These are phyloP conservation scores for Spodoptera exigua DNA, from an alignment of 2,888 invertebrate genomes.

Conservation along the genomic window DNA sequence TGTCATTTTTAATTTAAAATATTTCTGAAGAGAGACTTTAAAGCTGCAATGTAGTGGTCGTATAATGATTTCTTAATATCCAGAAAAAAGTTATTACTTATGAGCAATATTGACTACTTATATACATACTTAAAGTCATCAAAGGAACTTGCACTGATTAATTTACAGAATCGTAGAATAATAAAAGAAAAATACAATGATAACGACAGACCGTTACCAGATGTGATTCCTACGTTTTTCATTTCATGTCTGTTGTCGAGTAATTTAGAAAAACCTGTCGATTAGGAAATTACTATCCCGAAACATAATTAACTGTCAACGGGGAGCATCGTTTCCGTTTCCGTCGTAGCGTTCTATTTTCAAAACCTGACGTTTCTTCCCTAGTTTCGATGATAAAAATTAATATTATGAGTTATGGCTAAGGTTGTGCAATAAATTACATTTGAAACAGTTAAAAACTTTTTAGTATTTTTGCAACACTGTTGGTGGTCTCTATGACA, in stretches of 20 bases:
- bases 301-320: slow-evolving; percentile 88
- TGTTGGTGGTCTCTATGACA: no score
- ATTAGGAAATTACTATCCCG: slow-evolving; percentile 83
- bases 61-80: no score
- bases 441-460: neutral
- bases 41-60: neutral
- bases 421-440: slow-evolving; percentile 1
- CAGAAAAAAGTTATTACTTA: no score
- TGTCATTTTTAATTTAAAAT: slow-evolving; percentile 22
- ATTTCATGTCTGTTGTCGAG: slow-evolving; percentile 24
- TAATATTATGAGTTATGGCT: slow-evolving; percentile 24
- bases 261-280: slow-evolving; percentile 78
- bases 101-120: no score
- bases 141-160: no score
- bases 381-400: slow-evolving; percentile 42
- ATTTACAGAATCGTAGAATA: no score
- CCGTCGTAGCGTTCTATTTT: slow-evolving; percentile 86
- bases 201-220: no score
- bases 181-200: no score
- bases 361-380: slow-evolving; percentile 70
- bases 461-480: neutral
- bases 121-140: no score
- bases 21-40: slow-evolving; percentile 15
- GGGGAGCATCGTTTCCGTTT: slow-evolving; percentile 84
- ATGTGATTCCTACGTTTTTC: neutral